Evolutionary conservation across 2,113 vertebrate species (phyloP).

Genomic region (Dipodomys stephensi): DNA sequence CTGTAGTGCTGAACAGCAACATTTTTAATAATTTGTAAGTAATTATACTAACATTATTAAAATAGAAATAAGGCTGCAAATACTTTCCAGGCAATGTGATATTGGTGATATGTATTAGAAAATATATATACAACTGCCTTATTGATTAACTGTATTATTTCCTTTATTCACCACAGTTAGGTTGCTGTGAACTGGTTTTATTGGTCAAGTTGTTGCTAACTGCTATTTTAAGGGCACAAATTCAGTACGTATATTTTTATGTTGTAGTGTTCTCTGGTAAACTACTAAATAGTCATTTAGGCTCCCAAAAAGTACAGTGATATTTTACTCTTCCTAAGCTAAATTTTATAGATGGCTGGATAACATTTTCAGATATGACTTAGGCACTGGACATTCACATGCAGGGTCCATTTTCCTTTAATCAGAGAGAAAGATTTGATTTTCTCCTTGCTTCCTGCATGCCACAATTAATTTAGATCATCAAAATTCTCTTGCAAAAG

Average conservation of each 20-base stretch:
- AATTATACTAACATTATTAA: neutral
- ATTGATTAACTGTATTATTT: neutral
- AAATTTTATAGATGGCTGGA: neutral
- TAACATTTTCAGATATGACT: neutral
- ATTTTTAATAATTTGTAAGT: neutral
- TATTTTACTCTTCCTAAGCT: neutral
- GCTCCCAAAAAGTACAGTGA: neutral
- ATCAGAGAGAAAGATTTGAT: neutral
- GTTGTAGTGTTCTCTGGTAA: neutral
- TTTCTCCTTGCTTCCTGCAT: neutral
- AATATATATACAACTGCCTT: neutral
- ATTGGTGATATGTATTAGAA: neutral
- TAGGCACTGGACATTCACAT: neutral
- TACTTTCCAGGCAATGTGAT: neutral
- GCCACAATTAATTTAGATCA: slow-evolving; percentile 32
- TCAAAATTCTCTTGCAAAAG: slow-evolving; percentile 20
- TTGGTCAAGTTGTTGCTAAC: neutral
- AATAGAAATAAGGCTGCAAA: slow-evolving; percentile 20
- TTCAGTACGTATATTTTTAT: neutral
- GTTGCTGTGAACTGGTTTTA: neutral
- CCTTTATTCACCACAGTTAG: slow-evolving; percentile 5
- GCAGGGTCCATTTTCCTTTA: neutral
- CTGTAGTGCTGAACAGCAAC: neutral
- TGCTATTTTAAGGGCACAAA: neutral
- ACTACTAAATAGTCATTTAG: neutral